phyloP scores from a whole-genome alignment of 1,140 invertebrate genomes.

The Zaprionus lachaisei region DNA sequence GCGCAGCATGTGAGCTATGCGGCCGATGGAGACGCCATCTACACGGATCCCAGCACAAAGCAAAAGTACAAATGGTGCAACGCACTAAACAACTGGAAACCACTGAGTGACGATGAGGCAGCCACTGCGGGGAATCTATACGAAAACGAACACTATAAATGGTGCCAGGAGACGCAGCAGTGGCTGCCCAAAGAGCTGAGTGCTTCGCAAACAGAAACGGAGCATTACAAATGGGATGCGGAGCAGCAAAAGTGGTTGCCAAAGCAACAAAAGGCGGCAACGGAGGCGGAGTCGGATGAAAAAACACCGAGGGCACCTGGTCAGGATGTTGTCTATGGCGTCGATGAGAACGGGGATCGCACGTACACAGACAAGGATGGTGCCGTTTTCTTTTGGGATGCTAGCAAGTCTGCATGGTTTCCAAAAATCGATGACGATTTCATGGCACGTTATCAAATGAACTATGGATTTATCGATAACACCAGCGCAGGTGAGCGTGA shows the following conservation, averaged over 20 bases:
- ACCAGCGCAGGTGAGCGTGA: conserved; percentile 75
- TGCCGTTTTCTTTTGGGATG: conserved; percentile 96
- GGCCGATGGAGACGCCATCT: conserved; percentile 89
- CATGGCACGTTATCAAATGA: conserved; percentile 97
- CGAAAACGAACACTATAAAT: conserved; percentile 89
- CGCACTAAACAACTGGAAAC: conserved; percentile 86
- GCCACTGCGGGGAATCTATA: conserved; percentile 85
- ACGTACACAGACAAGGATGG: conserved; percentile 95
- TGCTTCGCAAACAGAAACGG: conserved; percentile 62
- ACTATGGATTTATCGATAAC: conserved; percentile 93
- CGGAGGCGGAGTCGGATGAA: background rate
- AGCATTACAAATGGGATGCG: conserved; percentile 83
- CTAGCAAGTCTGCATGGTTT: conserved; percentile 96
- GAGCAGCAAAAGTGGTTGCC: conserved; percentile 78
- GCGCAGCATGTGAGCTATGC: conserved; percentile 87
- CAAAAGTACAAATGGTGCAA: conserved; percentile 89
- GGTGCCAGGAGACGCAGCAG: conserved; percentile 87
- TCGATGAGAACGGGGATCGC: conserved; percentile 91
- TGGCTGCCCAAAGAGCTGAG: conserved; percentile 86
- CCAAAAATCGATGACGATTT: conserved; percentile 99
- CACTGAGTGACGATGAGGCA: conserved; percentile 47
- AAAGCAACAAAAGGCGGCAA: conserved; percentile 30
- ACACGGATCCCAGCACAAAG: conserved; percentile 89
- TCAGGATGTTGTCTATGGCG: conserved; percentile 86
- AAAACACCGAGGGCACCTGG: conserved; percentile 41